Percentiles rank a stretch among this genome's conserved stretches.
Conservation (phyloP, 1,140 invertebrate species). For the Drosophila pseudoananassae region DNA sequence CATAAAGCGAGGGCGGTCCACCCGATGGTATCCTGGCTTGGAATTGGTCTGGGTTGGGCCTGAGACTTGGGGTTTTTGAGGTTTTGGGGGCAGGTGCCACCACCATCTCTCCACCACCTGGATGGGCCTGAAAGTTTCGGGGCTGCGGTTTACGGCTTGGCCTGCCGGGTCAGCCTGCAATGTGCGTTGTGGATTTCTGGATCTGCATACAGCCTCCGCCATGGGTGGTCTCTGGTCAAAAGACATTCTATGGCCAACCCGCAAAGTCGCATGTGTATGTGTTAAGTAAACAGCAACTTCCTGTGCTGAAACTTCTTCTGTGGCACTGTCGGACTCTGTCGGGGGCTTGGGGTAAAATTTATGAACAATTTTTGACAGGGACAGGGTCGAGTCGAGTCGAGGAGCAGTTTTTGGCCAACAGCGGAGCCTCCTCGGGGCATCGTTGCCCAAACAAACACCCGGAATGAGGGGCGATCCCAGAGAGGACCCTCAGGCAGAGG, state of each 20-base stretch:
- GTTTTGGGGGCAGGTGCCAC: conserved; percentile 36
- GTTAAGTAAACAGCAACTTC: conserved; percentile 78
- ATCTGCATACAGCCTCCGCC: conserved; percentile 55
- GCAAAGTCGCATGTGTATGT: conserved; percentile 30
- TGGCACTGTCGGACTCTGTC: conserved; percentile 5
- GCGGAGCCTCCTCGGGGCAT: conserved; percentile 63
- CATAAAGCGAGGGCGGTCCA: conserved; percentile 62
- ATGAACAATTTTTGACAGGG: conserved; percentile 77
- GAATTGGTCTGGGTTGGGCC: conserved; percentile 11
- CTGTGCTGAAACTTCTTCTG: conserved; percentile 65
- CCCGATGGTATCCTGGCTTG: conserved; percentile 17
- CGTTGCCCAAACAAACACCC: conserved; percentile 48
- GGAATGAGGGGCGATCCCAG: conserved; percentile 2
- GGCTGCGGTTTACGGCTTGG: conserved; percentile 51
- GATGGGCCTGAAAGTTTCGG: conserved; percentile 10
- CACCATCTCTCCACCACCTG: conserved; percentile 12
- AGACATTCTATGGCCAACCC: conserved; percentile 41
- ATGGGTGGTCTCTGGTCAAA: conserved; percentile 54
- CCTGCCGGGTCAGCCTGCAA: conserved; percentile 68
- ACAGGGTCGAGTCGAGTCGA: conserved; percentile 18
- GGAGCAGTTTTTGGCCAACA: conserved; percentile 41
- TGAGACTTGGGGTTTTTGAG: conserved; percentile 13
- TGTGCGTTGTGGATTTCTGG: conserved; percentile 58
- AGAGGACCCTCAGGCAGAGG: conserved; percentile 7
- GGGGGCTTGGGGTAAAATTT: conserved; percentile 49